Percentiles rank a stretch among this genome's conserved stretches.
Conservation (phyloP, 1,140 invertebrate genomes). For the Centruroides sculpturatus region DNA sequence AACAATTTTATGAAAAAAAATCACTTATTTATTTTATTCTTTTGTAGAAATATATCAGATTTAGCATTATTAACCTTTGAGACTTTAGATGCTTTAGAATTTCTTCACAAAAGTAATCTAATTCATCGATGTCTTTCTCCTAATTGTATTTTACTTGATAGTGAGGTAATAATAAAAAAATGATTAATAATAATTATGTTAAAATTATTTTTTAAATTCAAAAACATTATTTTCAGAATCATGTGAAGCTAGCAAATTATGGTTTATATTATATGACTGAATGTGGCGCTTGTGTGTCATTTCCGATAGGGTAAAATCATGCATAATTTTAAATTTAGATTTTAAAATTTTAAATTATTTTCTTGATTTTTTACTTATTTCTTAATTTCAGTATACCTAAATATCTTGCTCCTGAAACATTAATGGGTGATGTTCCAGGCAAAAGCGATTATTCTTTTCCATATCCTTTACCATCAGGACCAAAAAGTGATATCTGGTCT, state of each 20-base stretch:
- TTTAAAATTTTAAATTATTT: background rate
- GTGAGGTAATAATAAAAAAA: constrained; percentile 29
- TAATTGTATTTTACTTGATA: constrained; percentile 67
- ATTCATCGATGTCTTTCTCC: constrained; percentile 64
- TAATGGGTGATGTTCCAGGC: constrained; percentile 35
- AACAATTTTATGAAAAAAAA: background rate
- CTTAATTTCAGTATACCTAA: constrained; percentile 43
- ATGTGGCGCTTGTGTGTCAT: constrained; percentile 63
- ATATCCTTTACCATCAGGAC: constrained; percentile 18
- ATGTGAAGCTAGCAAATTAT: constrained; percentile 80
- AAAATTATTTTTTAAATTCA: too few relatives aligned
- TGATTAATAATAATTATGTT: background rate
- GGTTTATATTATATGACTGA: constrained; percentile 85
- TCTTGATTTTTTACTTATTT: constrained; percentile 12
- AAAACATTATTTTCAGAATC: constrained; percentile 21
- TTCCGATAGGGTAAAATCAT: constrained; percentile 68
- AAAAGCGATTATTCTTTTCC: constrained; percentile 2
- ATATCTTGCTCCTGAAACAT: constrained; percentile 74
- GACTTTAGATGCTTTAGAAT: constrained; percentile 52
- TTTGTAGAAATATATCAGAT: constrained; percentile 28
- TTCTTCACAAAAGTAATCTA: constrained; percentile 55
- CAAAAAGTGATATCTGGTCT: constrained; percentile 79
- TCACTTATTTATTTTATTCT: background rate
- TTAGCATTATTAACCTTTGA: constrained; percentile 47
- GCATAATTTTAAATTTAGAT: constrained; percentile 1